Conservation (phyloP, 1,140 invertebrate genomes). For the Trichomalopsis sarcophagae region DNA sequence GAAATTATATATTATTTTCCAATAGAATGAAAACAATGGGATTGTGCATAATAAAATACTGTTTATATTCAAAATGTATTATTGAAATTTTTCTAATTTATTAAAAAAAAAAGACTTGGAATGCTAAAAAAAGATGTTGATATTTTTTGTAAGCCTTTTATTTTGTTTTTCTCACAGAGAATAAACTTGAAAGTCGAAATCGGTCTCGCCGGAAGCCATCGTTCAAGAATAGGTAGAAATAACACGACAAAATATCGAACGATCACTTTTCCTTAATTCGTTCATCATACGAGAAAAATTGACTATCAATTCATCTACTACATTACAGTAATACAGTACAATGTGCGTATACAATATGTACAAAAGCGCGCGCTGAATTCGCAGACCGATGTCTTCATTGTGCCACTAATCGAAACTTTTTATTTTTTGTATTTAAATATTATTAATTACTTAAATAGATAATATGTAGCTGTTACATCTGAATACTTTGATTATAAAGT, state of each 20-base stretch:
- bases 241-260: slow-evolving; percentile 59
- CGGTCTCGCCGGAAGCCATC: slow-evolving; percentile 40
- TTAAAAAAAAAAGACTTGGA: slow-evolving; percentile 51
- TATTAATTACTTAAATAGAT: slow-evolving; percentile 63
- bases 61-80: slow-evolving; percentile 45
- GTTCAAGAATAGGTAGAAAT: slow-evolving; percentile 48
- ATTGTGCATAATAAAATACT: slow-evolving; percentile 44
- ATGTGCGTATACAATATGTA: slow-evolving; percentile 71
- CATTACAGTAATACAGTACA: slow-evolving; percentile 64
- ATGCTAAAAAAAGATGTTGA: slow-evolving; percentile 25
- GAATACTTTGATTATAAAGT: slow-evolving; percentile 52
- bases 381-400: slow-evolving; percentile 59
- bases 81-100: slow-evolving; percentile 49
- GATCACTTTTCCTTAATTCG: slow-evolving; percentile 68
- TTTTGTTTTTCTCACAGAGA: slow-evolving; percentile 50
- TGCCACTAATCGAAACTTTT: slow-evolving; percentile 59
- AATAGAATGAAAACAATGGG: slow-evolving; percentile 32
- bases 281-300: slow-evolving; percentile 68
- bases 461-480: slow-evolving; percentile 58
- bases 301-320: slow-evolving; percentile 65
- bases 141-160: slow-evolving; percentile 48
- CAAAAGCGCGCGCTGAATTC: slow-evolving; percentile 66
- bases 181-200: slow-evolving; percentile 49
- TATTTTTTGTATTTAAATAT: slow-evolving; percentile 60
- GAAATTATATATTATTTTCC: slow-evolving; percentile 47